These are phyloP conservation scores for Sthenelais limicola DNA, from an alignment of 2,888 invertebrate species.

Conservation along the genomic window DNA sequence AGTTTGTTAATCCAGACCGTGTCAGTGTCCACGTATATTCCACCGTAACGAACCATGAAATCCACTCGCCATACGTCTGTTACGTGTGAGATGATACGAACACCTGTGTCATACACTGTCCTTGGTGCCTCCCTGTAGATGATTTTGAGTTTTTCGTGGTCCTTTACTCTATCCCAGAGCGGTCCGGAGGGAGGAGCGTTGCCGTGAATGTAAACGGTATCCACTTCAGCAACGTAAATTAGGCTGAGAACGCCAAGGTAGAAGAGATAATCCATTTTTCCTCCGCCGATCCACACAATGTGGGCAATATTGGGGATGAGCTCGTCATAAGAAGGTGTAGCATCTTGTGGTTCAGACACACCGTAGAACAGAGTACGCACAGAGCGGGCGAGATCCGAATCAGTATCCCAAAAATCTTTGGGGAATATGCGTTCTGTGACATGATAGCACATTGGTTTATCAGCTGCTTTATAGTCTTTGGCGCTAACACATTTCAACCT, in stretches of 20 bases:
- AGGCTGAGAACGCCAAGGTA: constrained; percentile 66
- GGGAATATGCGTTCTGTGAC: constrained; percentile 51
- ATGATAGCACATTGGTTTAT: constrained; percentile 44
- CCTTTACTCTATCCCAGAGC: constrained; percentile 59
- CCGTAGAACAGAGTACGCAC: constrained; percentile 59
- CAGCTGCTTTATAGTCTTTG: not conserved
- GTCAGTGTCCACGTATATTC: constrained; percentile 69
- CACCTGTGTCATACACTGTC: constrained; percentile 53
- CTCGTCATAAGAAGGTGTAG: constrained; percentile 46
- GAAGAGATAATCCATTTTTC: constrained; percentile 64
- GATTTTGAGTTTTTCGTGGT: constrained; percentile 52
- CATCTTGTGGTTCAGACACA: constrained; percentile 47
- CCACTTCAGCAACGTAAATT: constrained; percentile 58
- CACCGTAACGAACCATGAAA: constrained; percentile 67
- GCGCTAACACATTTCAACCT: not conserved
- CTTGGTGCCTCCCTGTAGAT: constrained; percentile 51
- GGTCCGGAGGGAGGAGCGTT: constrained; percentile 59
- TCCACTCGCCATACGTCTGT: constrained; percentile 69
- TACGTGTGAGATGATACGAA: constrained; percentile 62
- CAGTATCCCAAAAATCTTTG: constrained; percentile 57
- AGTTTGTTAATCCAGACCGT: constrained; percentile 60
- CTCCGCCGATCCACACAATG: constrained; percentile 65
- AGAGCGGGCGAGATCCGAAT: constrained; percentile 53
- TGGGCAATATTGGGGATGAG: constrained; percentile 67
- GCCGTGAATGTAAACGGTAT: constrained; percentile 63